Evolutionary conservation across 2,113 vertebrate species (phyloP), one percentile per base, ranked within the genome.

Genomic region (Marmota monax): DNA sequence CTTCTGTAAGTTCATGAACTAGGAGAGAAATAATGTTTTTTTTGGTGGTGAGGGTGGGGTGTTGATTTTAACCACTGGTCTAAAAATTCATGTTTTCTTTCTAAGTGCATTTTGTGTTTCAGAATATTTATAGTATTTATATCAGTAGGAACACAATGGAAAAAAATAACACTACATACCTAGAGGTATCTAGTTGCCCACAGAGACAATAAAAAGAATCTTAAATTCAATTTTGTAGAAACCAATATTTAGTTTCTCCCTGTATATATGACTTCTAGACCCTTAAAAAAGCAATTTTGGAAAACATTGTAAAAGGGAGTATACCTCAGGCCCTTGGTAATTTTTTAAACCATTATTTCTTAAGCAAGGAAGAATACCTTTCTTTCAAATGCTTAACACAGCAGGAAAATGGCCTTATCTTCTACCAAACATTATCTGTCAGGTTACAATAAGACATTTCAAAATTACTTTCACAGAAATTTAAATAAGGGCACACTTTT

Each of bases 31-130:
- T 5, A 34, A 72, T 42, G 74, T 4, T 5, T 67, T 12, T 51
- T 45, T 3, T 67, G 61, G 67, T 16, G 22, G n/a, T 13, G 22
- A 3, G 29, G 12, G 32, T 39, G 51, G 48, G 23, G 70, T 88
- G 39, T 32, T 94, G 65, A 86, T 85, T 90, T 87, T 87, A 96
- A 92, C 51, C 39, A 93, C 14, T n/a, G 39, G 11, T 51, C n/a
- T 82, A 84, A 20, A 88, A 97, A 90, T 67, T 67, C 88, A 29
- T 25, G 78, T 77, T 91, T 79, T 79, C 56, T 78, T 91, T 96
- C 74, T 78, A 58, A 92, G 10, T 56, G 0, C 1, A 84, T 32
- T 94, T 88, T 85, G 11, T 90, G n/a, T 51, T 79, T 72, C 56
- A 45, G 8, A 61, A 39, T 56, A 88, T 83, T 72, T 95, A 63